A percentile compares a stretch with the other conserved stretches of the same genome.
Conservation (phyloP, 2,888 invertebrate species). For the Saturnia japonica region DNA sequence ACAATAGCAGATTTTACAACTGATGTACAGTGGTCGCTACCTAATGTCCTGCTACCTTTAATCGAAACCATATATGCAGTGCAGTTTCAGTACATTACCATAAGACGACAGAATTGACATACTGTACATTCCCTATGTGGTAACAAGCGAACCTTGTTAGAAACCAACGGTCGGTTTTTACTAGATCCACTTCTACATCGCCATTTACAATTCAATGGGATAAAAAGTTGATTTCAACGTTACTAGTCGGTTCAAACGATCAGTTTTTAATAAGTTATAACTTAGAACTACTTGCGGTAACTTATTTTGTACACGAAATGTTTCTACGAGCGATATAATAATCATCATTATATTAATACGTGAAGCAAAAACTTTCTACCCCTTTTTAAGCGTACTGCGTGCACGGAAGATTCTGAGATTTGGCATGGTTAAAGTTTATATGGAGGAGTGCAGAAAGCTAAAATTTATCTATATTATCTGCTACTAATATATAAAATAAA, state of each 20-base stretch:
- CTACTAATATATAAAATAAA: too few species aligned
- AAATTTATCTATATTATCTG: too few species aligned
- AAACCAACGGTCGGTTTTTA: constrained; percentile 33
- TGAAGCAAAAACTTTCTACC: too few species aligned
- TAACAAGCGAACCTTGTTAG: constrained; percentile 21
- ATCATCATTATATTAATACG: too few species aligned
- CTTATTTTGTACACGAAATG: neutral
- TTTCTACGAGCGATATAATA: neutral
- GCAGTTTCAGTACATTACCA: neutral
- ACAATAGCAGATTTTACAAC: too few species aligned
- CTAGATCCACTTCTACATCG: constrained; percentile 22
- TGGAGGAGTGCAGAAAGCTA: too few species aligned
- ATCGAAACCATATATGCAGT: neutral
- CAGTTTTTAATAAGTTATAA: constrained; percentile 15
- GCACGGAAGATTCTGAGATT: too few species aligned
- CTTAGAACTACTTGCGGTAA: neutral
- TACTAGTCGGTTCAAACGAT: constrained; percentile 29
- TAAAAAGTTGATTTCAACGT: constrained; percentile 35
- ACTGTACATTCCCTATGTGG: constrained; percentile 21
- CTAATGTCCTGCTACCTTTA: too few species aligned
- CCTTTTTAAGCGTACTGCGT: too few species aligned
- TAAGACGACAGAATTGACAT: constrained; percentile 15
- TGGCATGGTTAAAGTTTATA: too few species aligned
- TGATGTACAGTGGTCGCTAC: too few species aligned
- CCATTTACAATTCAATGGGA: constrained; percentile 50